Conservation (phyloP, 2,888 invertebrate species). For the Mythimna albipuncta region DNA sequence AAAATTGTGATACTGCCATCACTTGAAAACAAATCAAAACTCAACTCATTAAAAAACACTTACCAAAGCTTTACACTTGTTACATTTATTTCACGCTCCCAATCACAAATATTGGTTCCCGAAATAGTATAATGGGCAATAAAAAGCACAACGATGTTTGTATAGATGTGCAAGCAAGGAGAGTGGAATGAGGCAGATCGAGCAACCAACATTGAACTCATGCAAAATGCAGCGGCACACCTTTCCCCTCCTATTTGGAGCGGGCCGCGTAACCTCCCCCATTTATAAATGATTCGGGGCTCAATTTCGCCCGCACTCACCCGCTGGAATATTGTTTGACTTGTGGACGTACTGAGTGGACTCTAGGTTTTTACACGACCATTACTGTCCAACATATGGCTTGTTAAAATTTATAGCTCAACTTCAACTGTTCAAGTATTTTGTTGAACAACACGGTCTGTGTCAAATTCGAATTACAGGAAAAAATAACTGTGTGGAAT, state of each 20-base stretch:
- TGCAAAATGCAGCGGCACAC: slow-evolving; percentile 85
- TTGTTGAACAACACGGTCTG: slow-evolving; percentile 1
- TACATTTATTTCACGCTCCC: not conserved
- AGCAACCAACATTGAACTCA: slow-evolving; percentile 80
- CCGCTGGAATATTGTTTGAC: slow-evolving; percentile 83
- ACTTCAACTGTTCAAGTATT: slow-evolving; percentile 17
- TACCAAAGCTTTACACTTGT: not conserved
- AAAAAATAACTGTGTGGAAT: not conserved
- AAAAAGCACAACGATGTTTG: slow-evolving; percentile 51
- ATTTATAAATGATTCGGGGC: slow-evolving; percentile 88
- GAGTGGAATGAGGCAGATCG: slow-evolving; percentile 72
- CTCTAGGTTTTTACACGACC: slow-evolving; percentile 48
- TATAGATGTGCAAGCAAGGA: slow-evolving; percentile 61
- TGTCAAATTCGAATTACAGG: slow-evolving; percentile 10
- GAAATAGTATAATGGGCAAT: slow-evolving; percentile 52
- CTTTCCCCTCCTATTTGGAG: slow-evolving; percentile 72
- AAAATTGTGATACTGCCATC: not conserved
- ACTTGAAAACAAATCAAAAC: not conserved
- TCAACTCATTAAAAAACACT: not conserved
- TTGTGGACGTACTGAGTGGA: slow-evolving; percentile 75
- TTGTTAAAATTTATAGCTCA: slow-evolving; percentile 19
- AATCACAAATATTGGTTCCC: slow-evolving; percentile 20
- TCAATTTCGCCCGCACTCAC: slow-evolving; percentile 83
- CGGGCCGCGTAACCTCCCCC: slow-evolving; percentile 72
- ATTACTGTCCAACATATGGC: slow-evolving; percentile 11